Conservation (phyloP, 2,113 vertebrate genomes). For the Cebidichthys violaceus region DNA sequence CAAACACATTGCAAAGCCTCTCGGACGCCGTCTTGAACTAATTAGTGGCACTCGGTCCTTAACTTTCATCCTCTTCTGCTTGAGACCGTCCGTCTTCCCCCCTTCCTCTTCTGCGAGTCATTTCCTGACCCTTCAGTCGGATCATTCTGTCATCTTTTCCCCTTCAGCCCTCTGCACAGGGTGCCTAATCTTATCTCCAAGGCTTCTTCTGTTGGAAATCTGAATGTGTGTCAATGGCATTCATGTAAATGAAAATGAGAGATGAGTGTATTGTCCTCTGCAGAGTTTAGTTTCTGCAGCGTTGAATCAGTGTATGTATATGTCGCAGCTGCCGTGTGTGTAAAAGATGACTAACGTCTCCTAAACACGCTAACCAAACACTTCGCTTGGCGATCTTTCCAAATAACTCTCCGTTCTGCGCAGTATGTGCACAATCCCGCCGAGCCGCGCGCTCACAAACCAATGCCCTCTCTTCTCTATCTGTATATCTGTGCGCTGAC, state of each 20-base stretch:
- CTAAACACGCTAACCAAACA: slow-evolving; percentile 51
- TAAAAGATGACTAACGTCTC: neutral
- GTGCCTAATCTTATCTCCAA: slow-evolving; percentile 26
- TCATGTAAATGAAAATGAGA: neutral
- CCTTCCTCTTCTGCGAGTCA: slow-evolving; percentile 24
- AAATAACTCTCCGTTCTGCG: slow-evolving; percentile 40
- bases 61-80: slow-evolving; percentile 35
- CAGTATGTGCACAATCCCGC: slow-evolving; percentile 22
- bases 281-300: neutral
- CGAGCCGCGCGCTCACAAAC: slow-evolving; percentile 21
- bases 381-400: slow-evolving; percentile 41
- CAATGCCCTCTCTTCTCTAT: slow-evolving; percentile 7
- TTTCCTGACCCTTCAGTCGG: slow-evolving; percentile 35
- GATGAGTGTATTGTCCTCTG: neutral
- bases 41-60: neutral
- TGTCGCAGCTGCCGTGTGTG: neutral
- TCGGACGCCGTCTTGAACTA: neutral
- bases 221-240: neutral
- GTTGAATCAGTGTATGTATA: neutral
- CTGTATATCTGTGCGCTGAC: slow-evolving; percentile 27
- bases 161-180: slow-evolving; percentile 18
- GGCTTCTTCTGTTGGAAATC: slow-evolving; percentile 33
- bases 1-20: slow-evolving; percentile 2
- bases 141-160: slow-evolving; percentile 37
- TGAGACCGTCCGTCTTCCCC: slow-evolving; percentile 23